Evolutionary conservation across 2,113 vertebrate genomes (phyloP).

Genomic region (Galbula dea): DNA sequence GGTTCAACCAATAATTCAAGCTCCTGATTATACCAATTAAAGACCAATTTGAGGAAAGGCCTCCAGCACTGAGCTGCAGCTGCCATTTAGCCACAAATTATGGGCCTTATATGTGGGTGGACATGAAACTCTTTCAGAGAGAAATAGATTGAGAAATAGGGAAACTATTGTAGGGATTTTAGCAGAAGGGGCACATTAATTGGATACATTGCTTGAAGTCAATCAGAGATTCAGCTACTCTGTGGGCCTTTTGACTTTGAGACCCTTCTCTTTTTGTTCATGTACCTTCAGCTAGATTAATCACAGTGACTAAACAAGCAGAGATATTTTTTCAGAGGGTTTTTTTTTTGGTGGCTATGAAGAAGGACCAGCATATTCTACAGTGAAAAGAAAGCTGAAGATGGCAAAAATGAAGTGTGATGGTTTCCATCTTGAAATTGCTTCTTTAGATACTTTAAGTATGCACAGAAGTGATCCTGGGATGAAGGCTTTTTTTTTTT

Average conservation of each 20-base stretch:
- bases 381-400: not conserved
- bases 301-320: conserved; percentile 58
- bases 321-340: conserved; percentile 46
- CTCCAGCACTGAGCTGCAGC: conserved; percentile 79
- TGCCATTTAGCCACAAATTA: conserved; percentile 87
- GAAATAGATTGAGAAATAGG: conserved; percentile 62
- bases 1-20: conserved; percentile 82
- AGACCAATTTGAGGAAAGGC: conserved; percentile 73
- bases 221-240: conserved; percentile 46
- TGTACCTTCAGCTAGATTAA: conserved; percentile 65
- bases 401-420: not conserved
- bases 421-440: not conserved
- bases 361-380: not conserved
- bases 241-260: conserved; percentile 63
- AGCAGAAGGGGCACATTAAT: conserved; percentile 41
- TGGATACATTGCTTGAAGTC: conserved; percentile 66
- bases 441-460: not conserved
- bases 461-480: not conserved
- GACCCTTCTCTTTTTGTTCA: conserved; percentile 61
- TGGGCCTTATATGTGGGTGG: conserved; percentile 82
- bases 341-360: not conserved
- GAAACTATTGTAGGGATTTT: conserved; percentile 41
- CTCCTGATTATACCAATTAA: conserved; percentile 85
- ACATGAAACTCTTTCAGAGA: conserved; percentile 78
- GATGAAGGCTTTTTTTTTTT: not conserved